phyloP scores from a whole-genome alignment of 2,888 invertebrate species.

The Timandra comae region DNA sequence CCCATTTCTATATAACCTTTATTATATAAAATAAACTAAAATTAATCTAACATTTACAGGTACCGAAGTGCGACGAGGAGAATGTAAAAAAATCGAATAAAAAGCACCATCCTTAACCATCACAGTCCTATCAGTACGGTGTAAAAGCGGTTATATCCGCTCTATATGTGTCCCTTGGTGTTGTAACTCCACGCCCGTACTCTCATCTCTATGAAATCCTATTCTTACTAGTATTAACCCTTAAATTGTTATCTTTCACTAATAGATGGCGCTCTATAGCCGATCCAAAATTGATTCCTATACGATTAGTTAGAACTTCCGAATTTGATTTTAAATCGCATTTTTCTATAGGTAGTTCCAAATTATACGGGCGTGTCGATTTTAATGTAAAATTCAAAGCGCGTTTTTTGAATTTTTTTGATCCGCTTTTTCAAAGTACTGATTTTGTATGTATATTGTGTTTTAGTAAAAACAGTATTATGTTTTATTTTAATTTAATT shows the following conservation, averaged over 20 bases:
- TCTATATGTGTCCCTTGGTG: slow-evolving; percentile 21
- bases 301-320: too few species aligned
- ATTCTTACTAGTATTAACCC: slow-evolving; percentile 8
- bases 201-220: slow-evolving; percentile 9
- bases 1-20: too few species aligned
- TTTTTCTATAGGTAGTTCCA: slow-evolving; percentile 5
- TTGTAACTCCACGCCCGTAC: slow-evolving; percentile 34
- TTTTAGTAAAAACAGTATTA: slow-evolving; percentile 8
- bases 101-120: slow-evolving; percentile 83
- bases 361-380: slow-evolving; percentile 11
- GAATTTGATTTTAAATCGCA: slow-evolving; percentile 1
- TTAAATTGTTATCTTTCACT: slow-evolving; percentile 1
- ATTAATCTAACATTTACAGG: too few species aligned
- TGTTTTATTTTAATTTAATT: slow-evolving; percentile 28
- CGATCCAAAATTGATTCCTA: not conserved
- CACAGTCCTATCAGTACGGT: slow-evolving; percentile 65
- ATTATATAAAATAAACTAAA: too few species aligned
- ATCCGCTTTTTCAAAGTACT: slow-evolving; percentile 62
- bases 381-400: slow-evolving; percentile 38
- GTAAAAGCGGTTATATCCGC: slow-evolving; percentile 49
- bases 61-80: slow-evolving; percentile 83
- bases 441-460: slow-evolving; percentile 47
- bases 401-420: slow-evolving; percentile 38
- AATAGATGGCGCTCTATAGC: slow-evolving; percentile 9
- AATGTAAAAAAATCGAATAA: slow-evolving; percentile 87